Evolutionary conservation across 2,113 vertebrate species (phyloP).

Genomic region (Peromyscus californicus): DNA sequence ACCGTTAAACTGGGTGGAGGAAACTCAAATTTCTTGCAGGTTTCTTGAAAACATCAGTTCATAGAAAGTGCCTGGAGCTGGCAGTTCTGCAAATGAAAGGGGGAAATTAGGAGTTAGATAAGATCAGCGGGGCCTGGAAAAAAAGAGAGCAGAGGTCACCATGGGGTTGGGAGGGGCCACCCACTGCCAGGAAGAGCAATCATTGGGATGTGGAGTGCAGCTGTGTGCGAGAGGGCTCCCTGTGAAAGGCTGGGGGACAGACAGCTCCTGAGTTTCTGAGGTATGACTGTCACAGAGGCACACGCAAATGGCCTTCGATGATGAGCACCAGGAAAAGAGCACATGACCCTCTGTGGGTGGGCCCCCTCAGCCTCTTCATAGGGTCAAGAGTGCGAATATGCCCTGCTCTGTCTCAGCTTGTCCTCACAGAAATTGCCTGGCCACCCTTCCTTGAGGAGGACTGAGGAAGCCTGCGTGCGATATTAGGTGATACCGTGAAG

Average conservation of each 20-base stretch:
- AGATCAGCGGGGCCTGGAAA: background rate
- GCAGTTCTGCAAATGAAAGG: background rate
- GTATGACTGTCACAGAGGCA: background rate
- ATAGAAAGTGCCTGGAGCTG: background rate
- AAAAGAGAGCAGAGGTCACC: background rate
- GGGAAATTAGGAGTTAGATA: background rate
- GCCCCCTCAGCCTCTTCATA: background rate
- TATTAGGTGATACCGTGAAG: background rate
- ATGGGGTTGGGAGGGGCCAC: background rate
- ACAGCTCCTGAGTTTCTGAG: background rate
- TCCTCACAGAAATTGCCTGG: background rate
- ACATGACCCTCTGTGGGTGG: too few species aligned
- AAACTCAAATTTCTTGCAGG: background rate
- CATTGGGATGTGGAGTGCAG: background rate
- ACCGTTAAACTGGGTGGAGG: background rate
- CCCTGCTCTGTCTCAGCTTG: background rate
- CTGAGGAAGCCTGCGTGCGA: background rate
- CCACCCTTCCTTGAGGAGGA: background rate
- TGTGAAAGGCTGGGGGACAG: too few species aligned
- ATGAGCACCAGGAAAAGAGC: background rate
- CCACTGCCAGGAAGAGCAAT: background rate
- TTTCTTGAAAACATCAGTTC: constrained; percentile 49
- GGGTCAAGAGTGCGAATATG: too few species aligned
- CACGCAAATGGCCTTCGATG: background rate
- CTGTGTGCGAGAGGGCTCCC: too few species aligned